phyloP scores from a whole-genome alignment of 1,140 invertebrate species.

The Probaryconus sp. region DNA sequence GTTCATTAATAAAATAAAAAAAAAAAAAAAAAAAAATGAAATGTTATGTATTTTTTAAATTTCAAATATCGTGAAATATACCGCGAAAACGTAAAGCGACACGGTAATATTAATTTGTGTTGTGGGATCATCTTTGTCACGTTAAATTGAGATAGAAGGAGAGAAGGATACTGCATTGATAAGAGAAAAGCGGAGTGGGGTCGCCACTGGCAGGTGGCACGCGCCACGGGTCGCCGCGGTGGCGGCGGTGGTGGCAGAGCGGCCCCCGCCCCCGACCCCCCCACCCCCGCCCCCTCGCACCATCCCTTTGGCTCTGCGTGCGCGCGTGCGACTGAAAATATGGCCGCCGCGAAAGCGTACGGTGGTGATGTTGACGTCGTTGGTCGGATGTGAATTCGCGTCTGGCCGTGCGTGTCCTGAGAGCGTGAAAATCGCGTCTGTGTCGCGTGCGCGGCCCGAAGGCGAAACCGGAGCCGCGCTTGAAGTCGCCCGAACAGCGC shows the following conservation, averaged over 20 bases:
- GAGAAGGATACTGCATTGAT: too few relatives aligned
- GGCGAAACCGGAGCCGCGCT: slow-evolving; percentile 19
- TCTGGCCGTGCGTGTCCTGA: slow-evolving; percentile 70
- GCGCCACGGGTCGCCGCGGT: not conserved
- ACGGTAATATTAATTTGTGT: too few relatives aligned
- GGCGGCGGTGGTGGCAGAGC: not conserved
- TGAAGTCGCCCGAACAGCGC: slow-evolving; percentile 28
- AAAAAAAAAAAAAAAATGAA: too few relatives aligned
- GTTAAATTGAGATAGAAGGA: too few relatives aligned
- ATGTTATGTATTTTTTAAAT: too few relatives aligned
- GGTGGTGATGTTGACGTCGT: slow-evolving; percentile 76
- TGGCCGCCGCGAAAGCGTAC: slow-evolving; percentile 77
- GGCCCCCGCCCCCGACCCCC: slow-evolving; percentile 13
- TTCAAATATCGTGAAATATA: too few relatives aligned
- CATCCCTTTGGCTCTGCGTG: slow-evolving; percentile 43
- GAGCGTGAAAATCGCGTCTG: slow-evolving; percentile 52
- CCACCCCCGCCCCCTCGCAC: slow-evolving; percentile 10
- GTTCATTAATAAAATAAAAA: too few relatives aligned
- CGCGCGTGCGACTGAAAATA: slow-evolving; percentile 70
- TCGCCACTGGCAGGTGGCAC: not conserved
- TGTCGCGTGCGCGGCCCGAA: slow-evolving; percentile 10
- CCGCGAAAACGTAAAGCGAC: too few relatives aligned
- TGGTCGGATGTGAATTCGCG: slow-evolving; percentile 67
- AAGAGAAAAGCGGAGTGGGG: not conserved
- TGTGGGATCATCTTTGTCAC: too few relatives aligned